phyloP scores from a whole-genome alignment of 2,113 vertebrate genomes.

The Notechis scutatus region DNA sequence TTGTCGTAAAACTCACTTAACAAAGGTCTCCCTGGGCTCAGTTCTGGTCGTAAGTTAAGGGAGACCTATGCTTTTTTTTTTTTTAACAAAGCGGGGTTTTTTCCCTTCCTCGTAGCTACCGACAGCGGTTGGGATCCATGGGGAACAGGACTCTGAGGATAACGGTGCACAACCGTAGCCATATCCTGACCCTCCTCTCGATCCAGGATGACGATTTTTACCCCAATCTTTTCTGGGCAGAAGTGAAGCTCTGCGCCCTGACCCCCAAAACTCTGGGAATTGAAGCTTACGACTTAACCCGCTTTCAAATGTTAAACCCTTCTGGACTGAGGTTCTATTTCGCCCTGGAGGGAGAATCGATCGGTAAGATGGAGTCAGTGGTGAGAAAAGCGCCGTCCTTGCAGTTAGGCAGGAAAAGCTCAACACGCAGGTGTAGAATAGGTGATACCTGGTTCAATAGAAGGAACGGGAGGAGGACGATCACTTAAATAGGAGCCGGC shows the following conservation, averaged over 20 bases:
- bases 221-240: constrained; percentile 43
- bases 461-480: no score
- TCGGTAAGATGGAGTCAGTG: constrained; percentile 11
- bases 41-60: no score
- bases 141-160: neutral
- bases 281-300: constrained; percentile 19
- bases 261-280: neutral
- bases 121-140: neutral
- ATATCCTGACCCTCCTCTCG: neutral
- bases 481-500: no score
- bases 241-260: neutral
- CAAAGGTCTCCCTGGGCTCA: no score
- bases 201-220: constrained; percentile 38
- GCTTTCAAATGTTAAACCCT: constrained; percentile 33
- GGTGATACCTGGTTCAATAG: no score
- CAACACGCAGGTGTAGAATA: no score
- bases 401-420: no score
- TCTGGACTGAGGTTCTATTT: constrained; percentile 30
- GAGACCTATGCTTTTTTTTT: no score
- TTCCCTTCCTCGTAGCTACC: constrained; percentile 14
- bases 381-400: neutral
- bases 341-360: constrained; percentile 10
- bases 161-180: neutral
- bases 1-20: no score
- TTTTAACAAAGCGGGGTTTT: neutral